Evolutionary conservation across 2,888 invertebrate genomes (phyloP).

Genomic region (Lymantria monacha): DNA sequence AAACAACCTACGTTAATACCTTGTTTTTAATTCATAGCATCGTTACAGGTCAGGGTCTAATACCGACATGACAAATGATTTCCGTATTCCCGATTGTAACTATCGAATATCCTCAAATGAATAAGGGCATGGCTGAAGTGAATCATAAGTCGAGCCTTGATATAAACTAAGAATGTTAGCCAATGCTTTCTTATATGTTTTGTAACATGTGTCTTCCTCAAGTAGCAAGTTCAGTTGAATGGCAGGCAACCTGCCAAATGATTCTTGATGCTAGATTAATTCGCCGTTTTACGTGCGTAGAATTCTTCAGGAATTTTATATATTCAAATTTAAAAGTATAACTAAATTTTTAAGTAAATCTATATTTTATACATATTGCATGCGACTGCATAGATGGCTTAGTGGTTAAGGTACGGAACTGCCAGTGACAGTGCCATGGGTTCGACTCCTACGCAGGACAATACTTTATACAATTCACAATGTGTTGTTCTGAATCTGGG

Average conservation of each 20-base stretch:
- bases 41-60: not conserved
- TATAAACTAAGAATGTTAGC: not conserved
- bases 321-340: too few relatives aligned
- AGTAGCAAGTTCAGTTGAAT: slow-evolving; percentile 20
- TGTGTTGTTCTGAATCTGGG: too few relatives aligned
- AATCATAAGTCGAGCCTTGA: slow-evolving; percentile 5
- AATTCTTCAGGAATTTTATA: not conserved
- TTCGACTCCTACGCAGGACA: too few relatives aligned
- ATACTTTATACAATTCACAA: too few relatives aligned
- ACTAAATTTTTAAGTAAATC: too few relatives aligned
- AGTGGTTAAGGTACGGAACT: too few relatives aligned
- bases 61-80: slow-evolving; percentile 1
- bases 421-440: too few relatives aligned
- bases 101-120: slow-evolving; percentile 2
- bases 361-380: too few relatives aligned
- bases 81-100: slow-evolving; percentile 1
- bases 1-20: not conserved
- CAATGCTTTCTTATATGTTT: slow-evolving; percentile 6
- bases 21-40: not conserved
- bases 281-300: not conserved
- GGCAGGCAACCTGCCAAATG: slow-evolving; percentile 41
- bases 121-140: slow-evolving; percentile 5
- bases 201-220: slow-evolving; percentile 13
- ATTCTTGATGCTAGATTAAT: slow-evolving; percentile 12
- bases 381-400: too few relatives aligned